Evolutionary conservation across 53 echinoderm and acorn worm species (phyloP).

Genomic region (Stichopus horrens): DNA sequence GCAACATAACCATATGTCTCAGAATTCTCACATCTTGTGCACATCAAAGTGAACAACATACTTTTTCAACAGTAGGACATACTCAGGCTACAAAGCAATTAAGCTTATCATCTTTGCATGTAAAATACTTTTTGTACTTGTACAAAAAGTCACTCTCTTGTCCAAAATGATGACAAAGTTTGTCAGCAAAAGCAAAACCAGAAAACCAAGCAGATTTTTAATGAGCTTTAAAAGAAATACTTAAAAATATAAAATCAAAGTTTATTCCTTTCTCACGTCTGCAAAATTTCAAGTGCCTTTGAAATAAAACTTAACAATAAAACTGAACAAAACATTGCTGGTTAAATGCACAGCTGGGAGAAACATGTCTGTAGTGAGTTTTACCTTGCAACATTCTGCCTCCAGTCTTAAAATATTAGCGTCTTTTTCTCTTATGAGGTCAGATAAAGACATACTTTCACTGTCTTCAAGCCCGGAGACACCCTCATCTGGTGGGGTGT

Average conservation of each 20-base stretch:
- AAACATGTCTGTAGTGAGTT: not conserved
- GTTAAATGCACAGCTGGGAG: not conserved
- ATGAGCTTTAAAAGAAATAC: too few species aligned
- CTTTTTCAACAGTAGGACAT: too few species aligned
- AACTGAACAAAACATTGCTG: not conserved
- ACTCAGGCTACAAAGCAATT: too few species aligned
- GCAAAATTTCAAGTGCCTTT: not conserved
- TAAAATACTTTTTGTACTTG: too few species aligned
- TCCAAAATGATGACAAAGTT: too few species aligned
- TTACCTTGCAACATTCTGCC: conserved; percentile 87
- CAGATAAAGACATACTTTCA: conserved; percentile 71
- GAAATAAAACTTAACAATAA: not conserved
- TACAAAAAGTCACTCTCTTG: too few species aligned
- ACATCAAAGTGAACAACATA: too few species aligned
- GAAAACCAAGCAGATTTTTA: too few species aligned
- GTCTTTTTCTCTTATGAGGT: conserved; percentile 73
- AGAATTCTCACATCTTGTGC: too few species aligned
- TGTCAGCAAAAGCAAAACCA: too few species aligned
- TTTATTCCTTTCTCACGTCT: not conserved
- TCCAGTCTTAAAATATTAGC: conserved; percentile 79
- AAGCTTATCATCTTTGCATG: too few species aligned
- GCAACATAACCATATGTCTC: too few species aligned
- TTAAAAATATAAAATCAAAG: not conserved
- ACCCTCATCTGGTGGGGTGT: conserved; percentile 80
- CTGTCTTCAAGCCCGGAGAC: conserved; percentile 81